A percentile compares a stretch with the other conserved stretches of the same genome.
Evolutionary conservation across 2,888 invertebrate genomes (phyloP).

Genomic region (Idaea aversata): DNA sequence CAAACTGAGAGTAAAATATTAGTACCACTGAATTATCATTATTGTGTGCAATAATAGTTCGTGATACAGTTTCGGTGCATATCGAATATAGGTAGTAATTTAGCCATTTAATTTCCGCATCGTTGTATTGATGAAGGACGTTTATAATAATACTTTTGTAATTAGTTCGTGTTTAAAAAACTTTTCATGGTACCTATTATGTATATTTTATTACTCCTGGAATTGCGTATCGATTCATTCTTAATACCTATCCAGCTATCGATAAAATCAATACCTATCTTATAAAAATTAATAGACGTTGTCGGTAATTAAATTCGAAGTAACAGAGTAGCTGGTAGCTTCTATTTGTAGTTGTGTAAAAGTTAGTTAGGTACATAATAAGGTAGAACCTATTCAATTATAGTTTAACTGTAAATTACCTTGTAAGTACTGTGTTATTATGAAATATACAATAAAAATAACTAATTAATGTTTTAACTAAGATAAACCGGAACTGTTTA

Average conservation of each 20-base stretch:
- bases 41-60: conserved; percentile 16
- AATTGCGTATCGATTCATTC: background rate
- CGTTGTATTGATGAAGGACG: conserved; percentile 65
- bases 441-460: conserved; percentile 56
- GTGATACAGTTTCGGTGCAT: conserved; percentile 36
- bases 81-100: conserved; percentile 62
- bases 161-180: conserved; percentile 7
- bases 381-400: background rate
- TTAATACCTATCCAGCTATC: no score
- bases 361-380: no score
- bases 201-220: background rate
- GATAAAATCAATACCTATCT: background rate
- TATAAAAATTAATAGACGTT: background rate
- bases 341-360: no score
- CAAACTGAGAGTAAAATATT: background rate
- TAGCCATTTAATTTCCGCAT: conserved; percentile 68
- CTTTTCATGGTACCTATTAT: background rate
- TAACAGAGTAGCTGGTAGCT: no score
- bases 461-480: conserved; percentile 55
- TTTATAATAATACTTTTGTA: conserved; percentile 41
- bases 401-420: background rate
- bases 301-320: background rate
- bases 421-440: background rate
- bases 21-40: background rate
- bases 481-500: conserved; percentile 72